These are phyloP conservation scores for Clivina fossor DNA, from an alignment of 2,888 invertebrate genomes.

Conservation along the genomic window DNA sequence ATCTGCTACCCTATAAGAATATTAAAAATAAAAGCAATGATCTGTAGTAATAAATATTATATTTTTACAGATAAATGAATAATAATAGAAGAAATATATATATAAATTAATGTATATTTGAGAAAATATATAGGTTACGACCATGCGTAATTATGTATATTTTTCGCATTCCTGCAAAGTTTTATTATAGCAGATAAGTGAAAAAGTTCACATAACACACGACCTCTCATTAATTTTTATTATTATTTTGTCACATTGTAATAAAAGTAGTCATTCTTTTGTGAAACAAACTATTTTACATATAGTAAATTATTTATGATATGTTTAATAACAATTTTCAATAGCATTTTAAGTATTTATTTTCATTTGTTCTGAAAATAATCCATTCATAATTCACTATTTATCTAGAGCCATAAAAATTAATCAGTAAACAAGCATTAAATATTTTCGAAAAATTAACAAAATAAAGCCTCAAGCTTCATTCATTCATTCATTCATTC, in stretches of 20 bases:
- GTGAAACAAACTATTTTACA: background rate
- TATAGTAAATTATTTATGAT: background rate
- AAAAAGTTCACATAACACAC: slow-evolving; percentile 1
- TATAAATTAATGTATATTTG: too few relatives aligned
- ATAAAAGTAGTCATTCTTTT: background rate
- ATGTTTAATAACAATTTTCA: background rate
- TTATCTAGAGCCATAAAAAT: too few relatives aligned
- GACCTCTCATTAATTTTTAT: background rate
- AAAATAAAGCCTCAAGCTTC: too few relatives aligned
- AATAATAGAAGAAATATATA: too few relatives aligned
- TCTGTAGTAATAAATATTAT: too few relatives aligned
- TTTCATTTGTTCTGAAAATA: background rate
- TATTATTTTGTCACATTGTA: background rate
- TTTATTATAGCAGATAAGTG: slow-evolving; percentile 2
- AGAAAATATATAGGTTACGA: too few relatives aligned
- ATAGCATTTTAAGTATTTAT: background rate
- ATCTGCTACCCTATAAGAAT: too few relatives aligned
- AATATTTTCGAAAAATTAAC: too few relatives aligned
- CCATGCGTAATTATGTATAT: background rate
- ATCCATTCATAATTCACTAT: background rate
- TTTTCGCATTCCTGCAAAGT: slow-evolving; percentile 4
- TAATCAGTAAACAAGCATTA: too few relatives aligned
- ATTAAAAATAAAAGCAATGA: too few relatives aligned
- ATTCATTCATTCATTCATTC: too few relatives aligned
- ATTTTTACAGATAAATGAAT: too few relatives aligned